phyloP scores from a whole-genome alignment of 53 echinoderm and acorn worm species.

The Zoroaster sp. region DNA sequence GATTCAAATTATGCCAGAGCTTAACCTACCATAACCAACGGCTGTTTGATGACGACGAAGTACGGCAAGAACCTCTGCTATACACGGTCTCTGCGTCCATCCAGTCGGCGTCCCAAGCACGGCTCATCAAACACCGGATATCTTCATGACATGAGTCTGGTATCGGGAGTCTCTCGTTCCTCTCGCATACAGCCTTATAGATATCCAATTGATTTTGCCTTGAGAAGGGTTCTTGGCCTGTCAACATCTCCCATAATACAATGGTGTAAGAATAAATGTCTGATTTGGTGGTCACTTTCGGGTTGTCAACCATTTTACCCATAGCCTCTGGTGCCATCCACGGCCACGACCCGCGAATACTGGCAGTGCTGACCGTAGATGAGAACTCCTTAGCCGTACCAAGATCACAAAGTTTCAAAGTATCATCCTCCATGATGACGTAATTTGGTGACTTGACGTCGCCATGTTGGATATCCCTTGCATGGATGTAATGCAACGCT shows the following conservation, averaged over 20 bases:
- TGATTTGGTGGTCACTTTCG: constrained; percentile 16
- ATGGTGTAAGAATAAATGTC: constrained; percentile 17
- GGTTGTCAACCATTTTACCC: not conserved
- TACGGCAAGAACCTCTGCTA: too few relatives aligned
- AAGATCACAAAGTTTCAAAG: constrained; percentile 28
- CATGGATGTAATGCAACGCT: not conserved
- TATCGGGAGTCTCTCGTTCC: not conserved
- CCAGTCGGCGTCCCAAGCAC: too few relatives aligned
- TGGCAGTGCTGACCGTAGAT: not conserved
- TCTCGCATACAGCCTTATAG: not conserved
- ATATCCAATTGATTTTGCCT: not conserved
- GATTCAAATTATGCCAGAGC: too few relatives aligned
- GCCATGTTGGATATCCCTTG: not conserved
- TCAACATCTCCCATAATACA: constrained; percentile 14
- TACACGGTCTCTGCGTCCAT: too few relatives aligned
- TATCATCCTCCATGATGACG: constrained; percentile 22
- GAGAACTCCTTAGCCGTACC: not conserved
- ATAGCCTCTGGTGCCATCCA: too few relatives aligned
- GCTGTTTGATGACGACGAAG: too few relatives aligned
- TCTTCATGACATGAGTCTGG: too few relatives aligned
- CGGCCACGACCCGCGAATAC: not conserved
- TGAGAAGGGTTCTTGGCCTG: not conserved
- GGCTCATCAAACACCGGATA: too few relatives aligned
- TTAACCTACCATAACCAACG: too few relatives aligned
- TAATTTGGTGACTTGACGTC: constrained; percentile 36